phyloP scores from a whole-genome alignment of 1,140 invertebrate genomes.

The Nasonia giraulti region DNA sequence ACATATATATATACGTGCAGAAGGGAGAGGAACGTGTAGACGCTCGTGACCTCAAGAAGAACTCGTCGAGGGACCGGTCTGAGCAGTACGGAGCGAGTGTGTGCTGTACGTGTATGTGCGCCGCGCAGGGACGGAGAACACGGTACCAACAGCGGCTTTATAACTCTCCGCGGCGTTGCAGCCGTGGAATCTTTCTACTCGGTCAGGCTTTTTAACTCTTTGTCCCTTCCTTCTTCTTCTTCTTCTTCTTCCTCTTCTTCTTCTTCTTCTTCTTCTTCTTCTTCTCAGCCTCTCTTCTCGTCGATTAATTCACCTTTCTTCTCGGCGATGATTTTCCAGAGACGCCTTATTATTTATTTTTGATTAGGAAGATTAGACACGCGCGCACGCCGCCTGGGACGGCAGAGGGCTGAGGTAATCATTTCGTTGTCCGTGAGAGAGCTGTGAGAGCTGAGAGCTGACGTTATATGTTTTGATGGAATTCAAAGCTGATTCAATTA shows the following conservation, averaged over 20 bases:
- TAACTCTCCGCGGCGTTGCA: not conserved
- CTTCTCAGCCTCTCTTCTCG: conserved; percentile 34
- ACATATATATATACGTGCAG: not conserved
- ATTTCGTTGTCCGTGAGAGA: conserved; percentile 4
- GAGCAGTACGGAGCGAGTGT: not conserved
- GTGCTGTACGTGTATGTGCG: conserved; percentile 6
- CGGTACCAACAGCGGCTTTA: conserved; percentile 19
- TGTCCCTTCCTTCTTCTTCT: conserved; percentile 27
- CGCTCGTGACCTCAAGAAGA: conserved; percentile 64
- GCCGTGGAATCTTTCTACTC: not conserved
- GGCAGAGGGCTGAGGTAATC: not conserved
- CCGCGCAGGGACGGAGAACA: conserved; percentile 3
- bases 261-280: not conserved
- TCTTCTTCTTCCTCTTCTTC: not conserved
- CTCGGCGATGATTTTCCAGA: conserved; percentile 21
- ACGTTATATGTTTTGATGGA: not conserved
- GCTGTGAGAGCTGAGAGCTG: not conserved
- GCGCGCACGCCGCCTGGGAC: too few species aligned
- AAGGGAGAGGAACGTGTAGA: conserved; percentile 22
- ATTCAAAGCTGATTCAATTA: not conserved
- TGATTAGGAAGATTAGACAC: conserved; percentile 16
- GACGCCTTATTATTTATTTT: conserved; percentile 22
- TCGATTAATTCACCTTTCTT: conserved; percentile 40
- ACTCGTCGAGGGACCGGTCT: conserved; percentile 59
- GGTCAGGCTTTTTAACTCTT: conserved; percentile 41